Conservation (phyloP, 2,113 vertebrate species). For the Dascyllus trimaculatus region DNA sequence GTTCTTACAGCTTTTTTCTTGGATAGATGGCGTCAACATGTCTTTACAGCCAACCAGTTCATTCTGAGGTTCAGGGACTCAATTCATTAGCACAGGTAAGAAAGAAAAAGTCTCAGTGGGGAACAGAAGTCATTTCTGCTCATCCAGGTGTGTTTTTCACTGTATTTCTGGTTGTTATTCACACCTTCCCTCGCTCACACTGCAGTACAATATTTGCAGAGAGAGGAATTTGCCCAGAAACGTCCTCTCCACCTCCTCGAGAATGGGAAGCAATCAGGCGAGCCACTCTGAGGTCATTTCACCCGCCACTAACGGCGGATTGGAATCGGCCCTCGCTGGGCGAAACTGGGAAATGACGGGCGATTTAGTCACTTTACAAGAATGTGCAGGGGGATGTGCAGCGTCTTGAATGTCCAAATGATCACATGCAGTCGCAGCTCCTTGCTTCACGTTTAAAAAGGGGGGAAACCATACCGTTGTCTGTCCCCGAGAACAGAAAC, state of each 20-base stretch:
- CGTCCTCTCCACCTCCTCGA: neutral
- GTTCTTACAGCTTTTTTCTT: no score
- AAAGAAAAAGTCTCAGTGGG: no score
- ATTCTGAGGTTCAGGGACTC: no score
- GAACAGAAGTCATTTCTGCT: neutral
- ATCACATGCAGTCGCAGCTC: neutral
- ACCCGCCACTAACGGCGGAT: constrained; percentile 37
- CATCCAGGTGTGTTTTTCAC: neutral
- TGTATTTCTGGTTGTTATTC: neutral
- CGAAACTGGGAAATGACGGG: constrained; percentile 31
- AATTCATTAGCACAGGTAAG: no score
- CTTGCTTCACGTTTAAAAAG: no score
- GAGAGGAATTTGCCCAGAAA: constrained; percentile 25
- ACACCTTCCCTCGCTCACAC: neutral
- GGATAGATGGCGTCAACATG: no score
- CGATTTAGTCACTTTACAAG: constrained; percentile 22
- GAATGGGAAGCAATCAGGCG: constrained; percentile 52
- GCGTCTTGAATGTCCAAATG: constrained; percentile 6
- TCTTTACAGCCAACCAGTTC: no score
- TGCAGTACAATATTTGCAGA: neutral
- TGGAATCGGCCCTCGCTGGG: constrained; percentile 24
- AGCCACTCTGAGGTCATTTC: constrained; percentile 66
- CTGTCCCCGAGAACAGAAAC: no score
- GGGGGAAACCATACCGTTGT: no score
- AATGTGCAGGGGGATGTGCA: neutral